phyloP scores from a whole-genome alignment of 2,113 vertebrate species.

The Gavialis gangeticus region DNA sequence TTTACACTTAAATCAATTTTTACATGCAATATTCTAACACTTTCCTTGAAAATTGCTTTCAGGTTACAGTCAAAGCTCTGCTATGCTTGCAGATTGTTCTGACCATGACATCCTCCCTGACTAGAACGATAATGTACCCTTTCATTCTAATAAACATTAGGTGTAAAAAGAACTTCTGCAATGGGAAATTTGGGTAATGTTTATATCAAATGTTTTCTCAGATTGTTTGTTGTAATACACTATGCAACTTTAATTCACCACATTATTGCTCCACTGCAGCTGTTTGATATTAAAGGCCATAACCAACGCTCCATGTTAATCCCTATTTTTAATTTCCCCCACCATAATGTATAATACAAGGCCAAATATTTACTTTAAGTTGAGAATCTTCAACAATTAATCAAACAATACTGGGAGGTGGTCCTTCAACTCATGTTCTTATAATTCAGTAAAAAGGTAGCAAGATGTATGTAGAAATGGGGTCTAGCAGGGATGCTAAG shows the following conservation, averaged over 20 bases:
- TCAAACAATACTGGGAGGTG: too few relatives aligned
- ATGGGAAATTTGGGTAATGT: neutral
- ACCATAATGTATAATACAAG: too few relatives aligned
- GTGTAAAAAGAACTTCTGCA: neutral
- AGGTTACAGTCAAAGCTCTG: neutral
- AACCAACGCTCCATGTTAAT: neutral
- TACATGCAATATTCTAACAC: neutral
- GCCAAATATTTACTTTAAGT: too few relatives aligned
- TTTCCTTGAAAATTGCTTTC: constrained; percentile 34
- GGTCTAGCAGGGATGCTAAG: too few relatives aligned
- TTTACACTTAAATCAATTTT: constrained; percentile 30
- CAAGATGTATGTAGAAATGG: too few relatives aligned
- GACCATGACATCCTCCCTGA: neutral
- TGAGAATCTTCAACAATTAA: too few relatives aligned
- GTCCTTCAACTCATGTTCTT: too few relatives aligned
- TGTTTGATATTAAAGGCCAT: neutral
- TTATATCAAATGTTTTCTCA: neutral
- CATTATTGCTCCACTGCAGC: accelerated
- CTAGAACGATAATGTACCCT: neutral
- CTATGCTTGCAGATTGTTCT: neutral
- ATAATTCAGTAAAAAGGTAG: too few relatives aligned
- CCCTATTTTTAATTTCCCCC: neutral
- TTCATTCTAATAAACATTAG: constrained; percentile 14
- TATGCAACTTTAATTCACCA: neutral
- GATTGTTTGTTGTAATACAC: neutral